Evolutionary conservation across 2,797 vertebrate species (phyloP).

Genomic region (Gadopsis marmoratus): DNA sequence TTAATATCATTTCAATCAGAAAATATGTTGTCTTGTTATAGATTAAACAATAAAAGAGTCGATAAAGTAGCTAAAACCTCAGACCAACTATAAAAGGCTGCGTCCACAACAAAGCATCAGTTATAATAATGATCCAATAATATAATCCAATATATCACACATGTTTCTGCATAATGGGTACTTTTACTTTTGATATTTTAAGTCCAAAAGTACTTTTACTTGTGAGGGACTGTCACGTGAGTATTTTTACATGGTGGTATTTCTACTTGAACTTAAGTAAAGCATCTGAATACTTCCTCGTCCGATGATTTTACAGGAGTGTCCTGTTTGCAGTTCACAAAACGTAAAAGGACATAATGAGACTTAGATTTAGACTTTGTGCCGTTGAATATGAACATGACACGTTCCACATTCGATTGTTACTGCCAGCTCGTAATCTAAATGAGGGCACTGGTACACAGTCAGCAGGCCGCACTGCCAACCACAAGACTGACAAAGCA

Average conservation of each 20-base stretch:
- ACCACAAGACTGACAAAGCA: conserved; percentile 56
- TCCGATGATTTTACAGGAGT: not conserved
- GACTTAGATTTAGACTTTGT: not conserved
- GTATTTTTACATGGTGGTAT: not conserved
- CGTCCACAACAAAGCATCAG: not conserved
- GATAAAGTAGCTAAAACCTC: not conserved
- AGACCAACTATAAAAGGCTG: not conserved
- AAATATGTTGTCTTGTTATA: not conserved
- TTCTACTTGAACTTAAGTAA: not conserved
- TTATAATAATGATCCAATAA: not conserved
- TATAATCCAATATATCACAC: not conserved
- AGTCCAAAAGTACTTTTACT: not conserved
- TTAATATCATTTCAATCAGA: not conserved
- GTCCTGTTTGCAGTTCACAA: not conserved
- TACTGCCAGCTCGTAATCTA: not conserved
- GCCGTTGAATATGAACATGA: not conserved
- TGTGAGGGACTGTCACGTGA: not conserved
- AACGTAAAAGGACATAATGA: not conserved
- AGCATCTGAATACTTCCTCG: not conserved
- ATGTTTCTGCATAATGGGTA: not conserved
- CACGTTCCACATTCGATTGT: not conserved
- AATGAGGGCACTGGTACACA: conserved; percentile 11
- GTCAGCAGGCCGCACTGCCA: conserved; percentile 20
- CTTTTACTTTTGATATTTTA: not conserved
- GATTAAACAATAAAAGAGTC: not conserved